Evolutionary conservation across 2,113 vertebrate genomes (phyloP), one percentile per base, ranked within the genome.

Genomic region (Parus major): DNA sequence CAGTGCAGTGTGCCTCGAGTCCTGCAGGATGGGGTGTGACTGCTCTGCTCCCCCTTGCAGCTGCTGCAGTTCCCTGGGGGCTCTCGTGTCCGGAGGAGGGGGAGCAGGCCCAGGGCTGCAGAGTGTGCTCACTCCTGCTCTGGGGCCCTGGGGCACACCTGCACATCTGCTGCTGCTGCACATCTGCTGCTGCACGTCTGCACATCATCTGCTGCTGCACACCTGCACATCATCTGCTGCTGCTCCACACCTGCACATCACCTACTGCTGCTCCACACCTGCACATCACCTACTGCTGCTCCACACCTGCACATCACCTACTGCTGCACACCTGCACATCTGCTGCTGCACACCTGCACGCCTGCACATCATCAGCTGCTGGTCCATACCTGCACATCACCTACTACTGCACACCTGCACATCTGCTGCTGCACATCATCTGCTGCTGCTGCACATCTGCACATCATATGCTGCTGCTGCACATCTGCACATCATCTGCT

Each of bases 1-100:
- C 52, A 16, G 11, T 3, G 1, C 31, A 29, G 25, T 22, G 15
- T 60, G 52, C 27, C 0, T 1, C 5, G 63, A 31, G n/a, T 47
- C 23, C 36, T 0, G 2, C 0, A 4, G 66, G 36, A 6, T 65
- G 46, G 0, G 8, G 15, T 0, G 2, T 39, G 22, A 4, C 4
- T 0, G 0, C 27, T 47, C 50, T 10, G 31, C 55, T 73, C 2
- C 0, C 35, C 33, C 36, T 33, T 10, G 21, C 5, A 0, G 2
- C 0, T 22, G 59, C 61, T 0, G 1, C 31, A 8, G 1, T 57
- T 35, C 13, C 60, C 2, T 0, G 0, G 2, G 66, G 49, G 16
- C 12, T 3, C 24, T 15, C 0, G 0, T 12, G 7, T 53, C 46
- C 88, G 0, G 0, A 18, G 35, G 42, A 78, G 25, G 7, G 2